A percentile compares a stretch with the other conserved stretches of the same genome.
These are phyloP conservation scores for Pipa parva DNA, from an alignment of 2,113 vertebrate species.

Conservation along the genomic window DNA sequence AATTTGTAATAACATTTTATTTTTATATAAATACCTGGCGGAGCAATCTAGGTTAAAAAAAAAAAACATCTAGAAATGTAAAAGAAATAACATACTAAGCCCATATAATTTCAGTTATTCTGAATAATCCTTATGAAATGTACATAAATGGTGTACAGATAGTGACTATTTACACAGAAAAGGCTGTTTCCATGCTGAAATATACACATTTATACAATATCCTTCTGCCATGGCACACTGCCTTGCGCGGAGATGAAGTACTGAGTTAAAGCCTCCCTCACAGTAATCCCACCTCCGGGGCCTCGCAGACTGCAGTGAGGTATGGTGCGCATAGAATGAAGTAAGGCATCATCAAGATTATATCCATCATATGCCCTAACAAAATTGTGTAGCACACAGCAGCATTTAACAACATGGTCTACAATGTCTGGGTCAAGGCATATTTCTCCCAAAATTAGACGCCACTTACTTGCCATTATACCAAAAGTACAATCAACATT, in stretches of 20 bases:
- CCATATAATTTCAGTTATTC: too few relatives aligned
- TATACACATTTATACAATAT: constrained; percentile 2
- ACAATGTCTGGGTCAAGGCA: constrained; percentile 12
- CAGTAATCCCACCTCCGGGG: constrained; percentile 8
- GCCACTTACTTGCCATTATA: constrained; percentile 19
- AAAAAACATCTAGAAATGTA: too few relatives aligned
- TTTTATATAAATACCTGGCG: too few relatives aligned
- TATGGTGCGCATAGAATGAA: constrained; percentile 5
- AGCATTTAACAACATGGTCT: constrained; percentile 6
- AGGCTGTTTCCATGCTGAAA: too few relatives aligned
- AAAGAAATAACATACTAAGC: too few relatives aligned
- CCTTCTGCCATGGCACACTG: constrained; percentile 6
- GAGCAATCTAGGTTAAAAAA: too few relatives aligned
- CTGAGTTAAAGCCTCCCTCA: constrained; percentile 7
- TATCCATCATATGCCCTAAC: constrained; percentile 6
- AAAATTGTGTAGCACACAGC: constrained; percentile 19
- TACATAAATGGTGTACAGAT: too few relatives aligned
- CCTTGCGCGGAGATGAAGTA: constrained; percentile 15
- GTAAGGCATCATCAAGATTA: constrained; percentile 9
- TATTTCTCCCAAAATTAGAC: not conserved
- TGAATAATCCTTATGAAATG: too few relatives aligned
- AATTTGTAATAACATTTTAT: too few relatives aligned
- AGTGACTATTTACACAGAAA: too few relatives aligned
- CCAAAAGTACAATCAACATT: constrained; percentile 13
- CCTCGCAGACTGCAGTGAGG: constrained; percentile 4